Conservation (phyloP, 2,797 vertebrate species). For the Cirrhinus molitorella region DNA sequence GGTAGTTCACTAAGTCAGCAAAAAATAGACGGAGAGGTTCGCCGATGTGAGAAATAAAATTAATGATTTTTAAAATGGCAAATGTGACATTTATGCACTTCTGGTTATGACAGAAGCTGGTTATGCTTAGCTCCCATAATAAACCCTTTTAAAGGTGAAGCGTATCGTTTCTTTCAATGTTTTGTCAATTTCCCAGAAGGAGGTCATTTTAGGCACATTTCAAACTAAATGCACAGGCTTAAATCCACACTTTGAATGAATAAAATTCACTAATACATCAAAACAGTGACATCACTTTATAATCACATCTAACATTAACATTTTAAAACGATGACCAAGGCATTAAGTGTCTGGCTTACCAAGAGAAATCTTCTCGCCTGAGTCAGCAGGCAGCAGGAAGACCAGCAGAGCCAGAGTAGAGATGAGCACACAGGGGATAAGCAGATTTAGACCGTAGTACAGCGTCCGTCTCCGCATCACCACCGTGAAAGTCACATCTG, state of each 20-base stretch:
- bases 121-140: background rate
- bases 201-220: background rate
- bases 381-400: constrained; percentile 87
- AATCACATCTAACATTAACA: background rate
- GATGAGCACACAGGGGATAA: constrained; percentile 88
- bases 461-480: constrained; percentile 86
- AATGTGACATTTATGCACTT: constrained; percentile 26
- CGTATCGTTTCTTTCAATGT: background rate
- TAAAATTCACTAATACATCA: background rate
- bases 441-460: constrained; percentile 87
- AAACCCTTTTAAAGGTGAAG: constrained; percentile 6
- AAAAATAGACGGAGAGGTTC: background rate
- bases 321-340: constrained; percentile 27
- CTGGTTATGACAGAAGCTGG: background rate
- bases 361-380: constrained; percentile 88
- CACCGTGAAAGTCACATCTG: constrained; percentile 87
- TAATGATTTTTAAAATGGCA: constrained; percentile 19
- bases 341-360: constrained; percentile 70
- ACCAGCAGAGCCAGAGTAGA: constrained; percentile 85
- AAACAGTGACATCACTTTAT: background rate
- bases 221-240: too few relatives aligned
- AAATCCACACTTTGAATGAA: background rate
- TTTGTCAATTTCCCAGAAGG: background rate
- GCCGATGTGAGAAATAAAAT: background rate
- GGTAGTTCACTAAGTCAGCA: constrained; percentile 48